Percentiles rank a stretch among this genome's conserved stretches.
Conservation (phyloP, 2,888 invertebrate genomes). For the Cryptocephalus moraei region DNA sequence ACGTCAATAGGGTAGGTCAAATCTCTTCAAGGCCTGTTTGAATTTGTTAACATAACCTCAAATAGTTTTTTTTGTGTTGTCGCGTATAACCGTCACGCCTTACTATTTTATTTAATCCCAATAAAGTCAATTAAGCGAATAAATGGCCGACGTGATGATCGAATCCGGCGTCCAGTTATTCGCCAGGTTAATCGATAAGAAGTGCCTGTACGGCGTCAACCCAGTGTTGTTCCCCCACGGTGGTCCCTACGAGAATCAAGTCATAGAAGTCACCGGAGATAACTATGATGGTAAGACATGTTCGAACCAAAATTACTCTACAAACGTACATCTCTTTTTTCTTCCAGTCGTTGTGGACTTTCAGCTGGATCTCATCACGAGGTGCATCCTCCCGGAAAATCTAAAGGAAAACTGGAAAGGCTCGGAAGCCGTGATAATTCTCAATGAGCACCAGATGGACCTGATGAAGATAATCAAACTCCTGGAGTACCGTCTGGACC, state of each 20-base stretch:
- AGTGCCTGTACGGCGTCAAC: constrained; percentile 14
- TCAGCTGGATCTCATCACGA: constrained; percentile 23
- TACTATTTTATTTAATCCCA: too few relatives aligned
- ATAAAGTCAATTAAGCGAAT: too few relatives aligned
- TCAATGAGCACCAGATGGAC: constrained; percentile 23
- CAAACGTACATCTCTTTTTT: too few relatives aligned
- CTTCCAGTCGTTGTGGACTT: constrained; percentile 8
- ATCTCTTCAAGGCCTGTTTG: too few relatives aligned
- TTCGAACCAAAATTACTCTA: too few relatives aligned
- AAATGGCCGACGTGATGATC: constrained; percentile 3
- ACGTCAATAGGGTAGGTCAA: too few relatives aligned
- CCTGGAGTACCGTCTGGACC: constrained; percentile 19
- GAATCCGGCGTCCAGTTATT: constrained; percentile 28
- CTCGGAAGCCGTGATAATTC: constrained; percentile 21
- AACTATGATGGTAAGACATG: constrained; percentile 12
- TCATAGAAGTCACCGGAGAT: constrained; percentile 22
- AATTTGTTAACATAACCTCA: too few relatives aligned
- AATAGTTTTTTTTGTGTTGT: too few relatives aligned
- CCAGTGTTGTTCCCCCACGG: constrained; percentile 19
- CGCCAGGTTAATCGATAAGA: constrained; percentile 17
- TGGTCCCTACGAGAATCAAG: constrained; percentile 18
- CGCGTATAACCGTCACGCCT: too few relatives aligned
- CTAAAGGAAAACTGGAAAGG: constrained; percentile 20
- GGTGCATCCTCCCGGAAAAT: constrained; percentile 20
- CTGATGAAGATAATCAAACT: constrained; percentile 23